Percentiles rank a stretch among this genome's conserved stretches.
These are phyloP conservation scores for Idaea straminata DNA, from an alignment of 2,888 invertebrate genomes.

Conservation along the genomic window DNA sequence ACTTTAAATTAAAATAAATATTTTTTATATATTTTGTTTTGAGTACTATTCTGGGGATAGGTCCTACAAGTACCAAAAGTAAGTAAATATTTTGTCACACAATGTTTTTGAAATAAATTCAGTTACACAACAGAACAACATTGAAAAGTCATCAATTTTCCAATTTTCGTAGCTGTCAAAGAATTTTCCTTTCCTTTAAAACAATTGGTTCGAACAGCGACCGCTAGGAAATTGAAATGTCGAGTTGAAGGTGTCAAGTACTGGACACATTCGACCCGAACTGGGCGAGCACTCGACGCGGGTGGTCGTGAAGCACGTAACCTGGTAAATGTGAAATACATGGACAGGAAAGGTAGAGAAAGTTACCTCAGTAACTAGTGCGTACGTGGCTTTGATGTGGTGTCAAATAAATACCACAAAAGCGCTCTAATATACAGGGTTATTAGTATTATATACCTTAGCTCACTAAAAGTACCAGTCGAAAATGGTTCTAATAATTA, in stretches of 20 bases:
- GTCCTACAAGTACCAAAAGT: too few species aligned
- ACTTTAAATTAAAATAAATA: too few species aligned
- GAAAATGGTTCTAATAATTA: too few species aligned
- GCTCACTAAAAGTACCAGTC: too few species aligned
- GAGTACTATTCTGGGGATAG: too few species aligned
- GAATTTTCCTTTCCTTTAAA: neutral
- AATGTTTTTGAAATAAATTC: neutral
- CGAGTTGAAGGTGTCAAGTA: neutral
- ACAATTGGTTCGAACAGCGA: neutral
- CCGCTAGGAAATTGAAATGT: neutral
- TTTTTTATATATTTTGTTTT: too few species aligned
- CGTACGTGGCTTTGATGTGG: neutral
- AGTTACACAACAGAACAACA: neutral
- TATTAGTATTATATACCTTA: too few species aligned
- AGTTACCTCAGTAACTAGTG: neutral
- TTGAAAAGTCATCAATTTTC: neutral
- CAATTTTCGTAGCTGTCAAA: neutral
- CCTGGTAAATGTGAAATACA: neutral
- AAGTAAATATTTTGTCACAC: too few species aligned
- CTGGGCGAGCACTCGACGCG: neutral
- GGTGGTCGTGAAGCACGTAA: neutral
- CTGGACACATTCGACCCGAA: neutral
- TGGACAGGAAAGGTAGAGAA: neutral
- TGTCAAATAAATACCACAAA: too few species aligned
- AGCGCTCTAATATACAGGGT: too few species aligned